A percentile compares a stretch with the other conserved stretches of the same genome.
phyloP scores from a whole-genome alignment of 2,113 vertebrate genomes.

The Oryzias curvinotus region DNA sequence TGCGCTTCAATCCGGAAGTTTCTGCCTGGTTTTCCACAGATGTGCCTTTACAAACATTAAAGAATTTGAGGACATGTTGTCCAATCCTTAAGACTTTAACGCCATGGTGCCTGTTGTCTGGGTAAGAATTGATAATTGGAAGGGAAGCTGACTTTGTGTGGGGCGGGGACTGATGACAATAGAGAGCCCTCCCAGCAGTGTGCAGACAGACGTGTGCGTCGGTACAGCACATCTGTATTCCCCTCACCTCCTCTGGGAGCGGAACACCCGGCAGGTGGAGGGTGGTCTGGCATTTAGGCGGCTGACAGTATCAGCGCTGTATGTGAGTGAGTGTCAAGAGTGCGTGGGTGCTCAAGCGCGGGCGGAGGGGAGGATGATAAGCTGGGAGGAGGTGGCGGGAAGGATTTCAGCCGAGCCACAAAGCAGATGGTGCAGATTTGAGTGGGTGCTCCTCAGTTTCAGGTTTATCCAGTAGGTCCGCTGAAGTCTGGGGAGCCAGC shows the following conservation, averaged over 20 bases:
- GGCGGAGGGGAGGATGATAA: conserved; percentile 17
- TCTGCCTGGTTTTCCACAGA: no score
- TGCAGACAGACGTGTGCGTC: conserved; percentile 14
- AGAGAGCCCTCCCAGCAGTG: neutral
- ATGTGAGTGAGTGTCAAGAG: conserved; percentile 44
- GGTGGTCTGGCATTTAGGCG: conserved; percentile 66
- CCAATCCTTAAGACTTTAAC: neutral
- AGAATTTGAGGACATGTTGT: no score
- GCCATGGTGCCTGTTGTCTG: no score
- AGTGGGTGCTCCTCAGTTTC: conserved; percentile 63
- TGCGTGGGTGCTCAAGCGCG: conserved; percentile 25
- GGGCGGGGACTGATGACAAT: no score
- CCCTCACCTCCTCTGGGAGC: conserved; percentile 34
- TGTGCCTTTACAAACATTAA: no score
- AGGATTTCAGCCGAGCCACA: conserved; percentile 51
- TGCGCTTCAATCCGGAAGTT: no score
- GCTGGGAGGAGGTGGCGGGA: conserved; percentile 2
- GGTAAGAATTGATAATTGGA: no score
- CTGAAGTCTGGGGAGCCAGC: conserved; percentile 44
- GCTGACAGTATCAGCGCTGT: conserved; percentile 45
- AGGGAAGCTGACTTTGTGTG: no score
- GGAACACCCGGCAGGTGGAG: conserved; percentile 51
- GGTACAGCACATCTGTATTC: conserved; percentile 50
- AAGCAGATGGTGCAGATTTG: conserved; percentile 71
- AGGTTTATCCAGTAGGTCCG: conserved; percentile 53